Percentiles rank a stretch among this genome's conserved stretches.
phyloP scores from a whole-genome alignment of 2,888 invertebrate genomes.

The Agrochola circellaris region DNA sequence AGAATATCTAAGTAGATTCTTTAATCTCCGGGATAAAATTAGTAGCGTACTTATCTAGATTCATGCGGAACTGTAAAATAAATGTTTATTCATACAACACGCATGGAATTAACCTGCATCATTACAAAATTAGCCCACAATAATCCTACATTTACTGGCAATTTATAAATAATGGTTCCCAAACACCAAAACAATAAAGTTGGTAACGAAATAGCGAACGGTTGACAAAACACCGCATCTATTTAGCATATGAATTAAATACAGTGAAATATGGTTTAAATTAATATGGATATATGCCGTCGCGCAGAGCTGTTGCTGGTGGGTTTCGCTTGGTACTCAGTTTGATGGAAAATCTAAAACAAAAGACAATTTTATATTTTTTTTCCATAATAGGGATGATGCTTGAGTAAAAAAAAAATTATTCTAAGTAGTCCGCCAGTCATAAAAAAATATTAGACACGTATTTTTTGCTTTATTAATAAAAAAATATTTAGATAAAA shows the following conservation, averaged over 20 bases:
- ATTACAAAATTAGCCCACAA: slow-evolving; percentile 35
- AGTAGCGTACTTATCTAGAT: not conserved
- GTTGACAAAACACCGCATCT: slow-evolving; percentile 91
- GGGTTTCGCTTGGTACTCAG: slow-evolving; percentile 68
- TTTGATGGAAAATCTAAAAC: not conserved
- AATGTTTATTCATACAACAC: not conserved
- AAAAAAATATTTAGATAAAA: no score
- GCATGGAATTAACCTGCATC: slow-evolving; percentile 27
- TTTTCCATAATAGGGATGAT: no score
- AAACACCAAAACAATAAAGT: slow-evolving; percentile 75
- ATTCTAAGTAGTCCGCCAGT: no score
- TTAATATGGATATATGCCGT: slow-evolving; percentile 93
- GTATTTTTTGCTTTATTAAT: no score
- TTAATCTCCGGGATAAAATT: not conserved
- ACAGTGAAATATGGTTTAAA: slow-evolving; percentile 94
- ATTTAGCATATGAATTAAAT: slow-evolving; percentile 96
- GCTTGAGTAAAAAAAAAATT: no score
- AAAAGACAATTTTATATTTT: not conserved
- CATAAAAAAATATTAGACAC: no score
- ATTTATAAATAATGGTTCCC: slow-evolving; percentile 70
- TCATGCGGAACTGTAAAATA: not conserved
- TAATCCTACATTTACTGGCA: slow-evolving; percentile 52
- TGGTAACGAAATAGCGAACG: slow-evolving; percentile 74
- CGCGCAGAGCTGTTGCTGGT: slow-evolving; percentile 71
- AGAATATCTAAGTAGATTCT: no score